These are phyloP conservation scores for Eulimnadia texana DNA, from an alignment of 1,140 invertebrate species.

Conservation along the genomic window DNA sequence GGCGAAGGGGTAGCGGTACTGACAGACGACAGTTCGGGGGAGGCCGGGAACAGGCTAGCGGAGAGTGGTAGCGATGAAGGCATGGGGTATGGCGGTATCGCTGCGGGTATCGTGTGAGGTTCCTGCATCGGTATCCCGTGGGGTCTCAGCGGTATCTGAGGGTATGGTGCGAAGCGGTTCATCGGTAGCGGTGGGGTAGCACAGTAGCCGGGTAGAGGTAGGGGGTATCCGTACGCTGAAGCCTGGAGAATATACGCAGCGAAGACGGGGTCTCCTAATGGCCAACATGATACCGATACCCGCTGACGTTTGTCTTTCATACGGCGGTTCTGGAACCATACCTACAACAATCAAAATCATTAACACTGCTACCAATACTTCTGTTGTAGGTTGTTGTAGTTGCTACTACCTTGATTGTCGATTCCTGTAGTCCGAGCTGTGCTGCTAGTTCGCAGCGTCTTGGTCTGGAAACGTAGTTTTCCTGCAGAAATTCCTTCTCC, in stretches of 20 bases:
- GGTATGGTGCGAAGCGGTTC: slow-evolving; percentile 20
- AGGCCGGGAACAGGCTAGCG: too few relatives aligned
- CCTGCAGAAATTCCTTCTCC: slow-evolving; percentile 94
- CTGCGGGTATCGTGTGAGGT: slow-evolving; percentile 17
- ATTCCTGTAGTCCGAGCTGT: slow-evolving; percentile 83
- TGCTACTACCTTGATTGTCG: slow-evolving; percentile 99
- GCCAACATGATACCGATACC: slow-evolving; percentile 75
- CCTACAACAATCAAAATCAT: too few relatives aligned
- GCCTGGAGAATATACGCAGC: slow-evolving; percentile 82
- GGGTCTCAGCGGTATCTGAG: slow-evolving; percentile 15
- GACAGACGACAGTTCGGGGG: too few relatives aligned
- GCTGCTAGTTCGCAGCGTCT: slow-evolving; percentile 88
- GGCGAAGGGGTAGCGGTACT: too few relatives aligned
- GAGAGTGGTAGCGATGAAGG: slow-evolving; percentile 6
- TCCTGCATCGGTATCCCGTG: slow-evolving; percentile 18
- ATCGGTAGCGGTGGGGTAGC: slow-evolving; percentile 19
- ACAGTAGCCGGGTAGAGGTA: slow-evolving; percentile 20
- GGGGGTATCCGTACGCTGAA: slow-evolving; percentile 39
- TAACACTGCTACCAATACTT: too few relatives aligned
- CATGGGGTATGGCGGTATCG: neutral
- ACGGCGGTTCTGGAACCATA: slow-evolving; percentile 98
- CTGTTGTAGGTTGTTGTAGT: too few relatives aligned
- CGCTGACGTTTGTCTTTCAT: slow-evolving; percentile 97
- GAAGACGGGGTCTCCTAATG: slow-evolving; percentile 80
- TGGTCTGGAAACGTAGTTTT: slow-evolving; percentile 94